phyloP scores from a whole-genome alignment of 1,140 invertebrate genomes.

The Heterodera carotae region DNA sequence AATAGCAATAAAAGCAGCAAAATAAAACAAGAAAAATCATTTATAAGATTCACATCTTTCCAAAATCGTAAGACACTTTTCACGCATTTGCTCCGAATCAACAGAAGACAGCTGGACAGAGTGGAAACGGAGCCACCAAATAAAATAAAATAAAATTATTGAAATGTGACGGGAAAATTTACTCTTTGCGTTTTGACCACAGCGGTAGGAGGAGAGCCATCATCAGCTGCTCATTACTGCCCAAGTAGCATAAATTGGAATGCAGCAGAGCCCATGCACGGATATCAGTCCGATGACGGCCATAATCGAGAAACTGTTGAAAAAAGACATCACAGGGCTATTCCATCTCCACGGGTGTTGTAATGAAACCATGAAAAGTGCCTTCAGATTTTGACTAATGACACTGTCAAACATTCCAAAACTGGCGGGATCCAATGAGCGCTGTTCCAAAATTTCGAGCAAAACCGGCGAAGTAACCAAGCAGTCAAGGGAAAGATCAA shows the following conservation, averaged over 20 bases:
- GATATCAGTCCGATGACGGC: conserved; percentile 6
- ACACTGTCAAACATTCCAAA: conserved; percentile 23
- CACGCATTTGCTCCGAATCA: conserved; percentile 8
- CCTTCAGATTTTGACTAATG: conserved; percentile 16
- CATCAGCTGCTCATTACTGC: conserved; percentile 15
- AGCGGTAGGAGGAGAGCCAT: conserved; percentile 7
- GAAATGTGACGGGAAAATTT: background rate
- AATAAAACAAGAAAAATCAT: background rate
- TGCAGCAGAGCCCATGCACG: conserved; percentile 22
- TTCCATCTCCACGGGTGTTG: background rate
- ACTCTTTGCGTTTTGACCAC: conserved; percentile 21
- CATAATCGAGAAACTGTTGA: conserved; percentile 23
- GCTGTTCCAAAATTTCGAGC: conserved; percentile 24
- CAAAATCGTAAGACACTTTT: conserved; percentile 12
- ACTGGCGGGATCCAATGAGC: conserved; percentile 19
- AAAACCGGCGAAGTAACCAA: conserved; percentile 17
- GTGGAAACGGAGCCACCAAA: conserved; percentile 28
- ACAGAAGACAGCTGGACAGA: background rate
- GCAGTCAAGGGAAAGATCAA: conserved; percentile 23
- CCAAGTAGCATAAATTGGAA: conserved; percentile 28
- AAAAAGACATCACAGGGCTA: background rate
- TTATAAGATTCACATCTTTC: background rate
- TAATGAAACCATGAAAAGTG: conserved; percentile 23
- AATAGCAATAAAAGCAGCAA: no score
- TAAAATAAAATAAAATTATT: conserved; percentile 4